Evolutionary conservation across 2,113 vertebrate genomes (phyloP), one percentile per base, ranked within the genome.

Genomic region (Perca flavescens): DNA sequence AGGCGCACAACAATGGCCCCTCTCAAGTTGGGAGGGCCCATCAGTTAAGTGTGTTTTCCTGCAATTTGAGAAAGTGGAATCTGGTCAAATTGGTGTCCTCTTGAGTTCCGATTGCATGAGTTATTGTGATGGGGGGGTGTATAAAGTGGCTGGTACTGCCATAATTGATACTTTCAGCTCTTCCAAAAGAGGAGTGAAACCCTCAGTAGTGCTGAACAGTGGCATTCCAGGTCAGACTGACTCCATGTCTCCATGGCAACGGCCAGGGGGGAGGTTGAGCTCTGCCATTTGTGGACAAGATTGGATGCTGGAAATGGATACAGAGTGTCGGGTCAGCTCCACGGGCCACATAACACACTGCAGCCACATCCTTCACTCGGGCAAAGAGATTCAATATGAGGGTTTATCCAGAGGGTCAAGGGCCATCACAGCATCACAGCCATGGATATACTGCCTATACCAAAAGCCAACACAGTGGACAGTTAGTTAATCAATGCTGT

Each of bases 181-280:
- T 90, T 89, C 64, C 3, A n/a, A 86, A 77, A 86, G 68, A 77
- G 71, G 73, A 70, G 77, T 43, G 25, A 86, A 86, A 84, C 85
- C 94, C 93, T 92, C 17, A 77, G 93, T 73, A 89, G 92, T 78
- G 80, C 80, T 86, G 60, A 86, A 83, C 80, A 69, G 90, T 84
- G 87, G 92, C 93, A 91, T 94, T 93, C 94, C 93, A 94, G 96
- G 96, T 96, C 96, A 97, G 95, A 96, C 96, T 95, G 95, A 88
- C 95, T 95, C n/a, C n/a, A n/a, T n/a, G 95, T 95, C 87, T 94
- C 96, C 94, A 95, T 74, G 71, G 69, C 7, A 53, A 92, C 61
- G 31, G 31, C 36, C 25, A 43, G 16, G 52, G 61, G 65, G 56
- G 72, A 47, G 82, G 79, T 72, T n/a, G 50, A 78, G 73, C 36